These are phyloP conservation scores for Hapalemur alaotrensis DNA, from an alignment of 2,797 vertebrate species.

Conservation along the genomic window DNA sequence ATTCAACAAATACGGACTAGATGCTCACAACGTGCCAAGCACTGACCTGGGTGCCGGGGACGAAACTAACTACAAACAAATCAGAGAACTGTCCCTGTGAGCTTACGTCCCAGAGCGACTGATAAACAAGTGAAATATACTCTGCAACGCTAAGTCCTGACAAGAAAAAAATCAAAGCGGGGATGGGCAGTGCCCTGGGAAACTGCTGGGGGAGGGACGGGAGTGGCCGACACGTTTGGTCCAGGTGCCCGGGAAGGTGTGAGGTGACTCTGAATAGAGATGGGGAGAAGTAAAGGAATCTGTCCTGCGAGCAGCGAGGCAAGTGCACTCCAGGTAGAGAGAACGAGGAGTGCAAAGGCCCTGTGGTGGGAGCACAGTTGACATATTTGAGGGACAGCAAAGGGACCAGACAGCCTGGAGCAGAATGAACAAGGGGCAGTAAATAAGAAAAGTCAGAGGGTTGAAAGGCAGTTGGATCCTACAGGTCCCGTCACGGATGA, in stretches of 20 bases:
- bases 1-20: not conserved
- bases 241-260: not conserved
- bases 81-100: not conserved
- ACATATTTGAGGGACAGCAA: not conserved
- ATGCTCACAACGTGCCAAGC: not conserved
- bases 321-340: not conserved
- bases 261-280: not conserved
- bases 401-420: not conserved
- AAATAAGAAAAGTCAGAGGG: not conserved
- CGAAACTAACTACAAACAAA: not conserved
- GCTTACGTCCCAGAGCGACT: not conserved
- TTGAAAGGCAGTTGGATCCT: not conserved
- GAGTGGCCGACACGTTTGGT: not conserved
- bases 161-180: not conserved
- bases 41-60: not conserved
- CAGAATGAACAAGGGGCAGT: not conserved
- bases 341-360: not conserved
- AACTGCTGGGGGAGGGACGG: rapidly evolving
- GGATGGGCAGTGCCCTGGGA: not conserved
- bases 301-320: not conserved
- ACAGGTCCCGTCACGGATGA: not conserved
- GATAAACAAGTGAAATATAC: not conserved
- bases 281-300: not conserved
- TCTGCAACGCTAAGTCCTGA: not conserved
- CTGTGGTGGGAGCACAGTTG: not conserved